A percentile compares a stretch with the other conserved stretches of the same genome.
phyloP scores from a whole-genome alignment of 1,140 invertebrate species.

The Pentalonia nigronervosa region DNA sequence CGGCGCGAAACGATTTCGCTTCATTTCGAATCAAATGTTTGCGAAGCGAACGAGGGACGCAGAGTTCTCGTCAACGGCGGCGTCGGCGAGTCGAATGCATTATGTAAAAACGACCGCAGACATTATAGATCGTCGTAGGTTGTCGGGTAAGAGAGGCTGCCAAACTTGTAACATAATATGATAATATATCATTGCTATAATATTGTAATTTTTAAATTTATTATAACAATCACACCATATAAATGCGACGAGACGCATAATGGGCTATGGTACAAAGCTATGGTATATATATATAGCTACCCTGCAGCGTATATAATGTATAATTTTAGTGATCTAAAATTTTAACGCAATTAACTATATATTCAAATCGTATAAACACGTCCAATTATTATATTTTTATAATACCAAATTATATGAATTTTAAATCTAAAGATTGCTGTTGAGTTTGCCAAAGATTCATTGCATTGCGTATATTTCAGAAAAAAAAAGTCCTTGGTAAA shows the following conservation, averaged over 20 bases:
- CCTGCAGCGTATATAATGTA: too few species aligned
- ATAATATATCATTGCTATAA: background rate
- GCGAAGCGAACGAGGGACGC: background rate
- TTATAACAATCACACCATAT: background rate
- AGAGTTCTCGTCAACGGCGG: background rate
- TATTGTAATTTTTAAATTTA: background rate
- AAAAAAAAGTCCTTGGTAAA: too few species aligned
- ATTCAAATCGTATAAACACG: too few species aligned
- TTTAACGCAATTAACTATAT: too few species aligned
- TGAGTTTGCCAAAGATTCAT: too few species aligned
- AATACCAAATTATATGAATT: background rate
- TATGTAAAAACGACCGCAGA: conserved; percentile 1
- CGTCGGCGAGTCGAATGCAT: background rate
- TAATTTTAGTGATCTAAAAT: too few species aligned
- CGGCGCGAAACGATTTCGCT: background rate
- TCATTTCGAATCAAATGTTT: conserved; percentile 17
- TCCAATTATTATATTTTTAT: background rate
- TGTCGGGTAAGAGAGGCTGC: background rate
- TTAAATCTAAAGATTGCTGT: too few species aligned
- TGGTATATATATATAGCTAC: too few species aligned
- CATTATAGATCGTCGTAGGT: background rate
- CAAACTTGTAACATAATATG: background rate
- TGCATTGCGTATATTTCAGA: too few species aligned
- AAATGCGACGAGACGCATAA: background rate
- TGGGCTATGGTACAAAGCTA: background rate